Percentiles rank a stretch among this genome's conserved stretches.
These are phyloP conservation scores for Brachyistius frenatus DNA, from an alignment of 2,113 vertebrate genomes.

Conservation along the genomic window DNA sequence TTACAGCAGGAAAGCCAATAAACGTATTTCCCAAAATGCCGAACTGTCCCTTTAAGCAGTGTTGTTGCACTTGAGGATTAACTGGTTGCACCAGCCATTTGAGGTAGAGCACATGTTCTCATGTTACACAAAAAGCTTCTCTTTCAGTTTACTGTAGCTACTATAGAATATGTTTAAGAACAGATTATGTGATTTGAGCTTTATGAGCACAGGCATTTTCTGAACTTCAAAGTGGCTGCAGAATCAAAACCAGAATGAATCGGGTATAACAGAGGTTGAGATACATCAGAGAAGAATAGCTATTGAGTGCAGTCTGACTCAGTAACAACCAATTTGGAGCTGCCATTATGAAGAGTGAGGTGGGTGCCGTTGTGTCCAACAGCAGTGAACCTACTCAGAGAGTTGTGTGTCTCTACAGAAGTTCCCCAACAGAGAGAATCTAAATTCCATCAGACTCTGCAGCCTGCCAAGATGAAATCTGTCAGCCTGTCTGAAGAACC, in stretches of 20 bases:
- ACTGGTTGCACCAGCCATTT: background rate
- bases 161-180: no score
- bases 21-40: background rate
- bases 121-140: background rate
- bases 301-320: background rate
- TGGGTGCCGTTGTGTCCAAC: no score
- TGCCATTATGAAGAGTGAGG: background rate
- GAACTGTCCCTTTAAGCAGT: background rate
- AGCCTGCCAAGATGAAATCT: constrained; percentile 65
- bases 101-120: background rate
- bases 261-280: background rate
- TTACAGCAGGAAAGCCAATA: background rate
- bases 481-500: constrained; percentile 63
- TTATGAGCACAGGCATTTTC: background rate
- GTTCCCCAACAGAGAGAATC: constrained; percentile 53
- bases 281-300: background rate
- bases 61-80: background rate
- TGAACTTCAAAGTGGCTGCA: background rate
- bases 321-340: background rate
- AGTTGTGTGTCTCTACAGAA: constrained; percentile 55
- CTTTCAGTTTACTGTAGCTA: background rate
- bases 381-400: constrained; percentile 17
- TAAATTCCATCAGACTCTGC: constrained; percentile 59
- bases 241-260: background rate
- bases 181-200: background rate